phyloP scores from a whole-genome alignment of 1,140 invertebrate species.

The Aphelinus atriplicis region DNA sequence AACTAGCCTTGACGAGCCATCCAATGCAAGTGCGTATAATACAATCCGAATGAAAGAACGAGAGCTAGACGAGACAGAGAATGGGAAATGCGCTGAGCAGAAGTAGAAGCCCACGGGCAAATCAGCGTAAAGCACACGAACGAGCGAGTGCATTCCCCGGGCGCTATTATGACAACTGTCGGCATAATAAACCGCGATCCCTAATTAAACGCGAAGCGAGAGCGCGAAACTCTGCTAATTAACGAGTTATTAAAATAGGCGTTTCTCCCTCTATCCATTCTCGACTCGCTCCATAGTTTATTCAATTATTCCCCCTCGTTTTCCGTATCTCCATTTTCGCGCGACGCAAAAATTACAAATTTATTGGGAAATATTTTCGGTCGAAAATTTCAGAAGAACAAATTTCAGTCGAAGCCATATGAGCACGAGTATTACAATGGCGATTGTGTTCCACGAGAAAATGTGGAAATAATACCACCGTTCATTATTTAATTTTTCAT shows the following conservation, averaged over 20 bases:
- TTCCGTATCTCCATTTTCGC: slow-evolving; percentile 25
- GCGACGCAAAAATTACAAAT: slow-evolving; percentile 29
- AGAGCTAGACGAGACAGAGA: background rate
- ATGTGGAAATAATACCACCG: slow-evolving; percentile 1
- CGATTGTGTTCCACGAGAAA: slow-evolving; percentile 12
- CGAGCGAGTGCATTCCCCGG: background rate
- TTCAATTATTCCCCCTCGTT: background rate
- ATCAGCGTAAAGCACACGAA: slow-evolving; percentile 19
- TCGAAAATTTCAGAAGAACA: background rate
- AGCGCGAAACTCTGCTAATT: slow-evolving; percentile 29
- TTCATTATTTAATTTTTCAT: slow-evolving; percentile 6
- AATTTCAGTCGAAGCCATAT: slow-evolving; percentile 17
- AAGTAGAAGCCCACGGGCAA: slow-evolving; percentile 2
- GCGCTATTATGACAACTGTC: slow-evolving; percentile 37
- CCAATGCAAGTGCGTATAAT: background rate
- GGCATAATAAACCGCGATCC: slow-evolving; percentile 41
- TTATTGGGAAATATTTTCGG: slow-evolving; percentile 45
- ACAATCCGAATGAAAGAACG: no score
- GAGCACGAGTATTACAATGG: slow-evolving; percentile 6
- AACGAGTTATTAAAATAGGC: slow-evolving; percentile 40
- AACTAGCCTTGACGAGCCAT: no score
- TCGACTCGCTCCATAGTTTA: background rate
- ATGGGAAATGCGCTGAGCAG: background rate
- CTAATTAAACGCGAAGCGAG: slow-evolving; percentile 29
- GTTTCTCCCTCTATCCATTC: slow-evolving; percentile 6